Conservation (phyloP, 35 echinoderm and acorn worm genomes). For the Diadema setosum region DNA sequence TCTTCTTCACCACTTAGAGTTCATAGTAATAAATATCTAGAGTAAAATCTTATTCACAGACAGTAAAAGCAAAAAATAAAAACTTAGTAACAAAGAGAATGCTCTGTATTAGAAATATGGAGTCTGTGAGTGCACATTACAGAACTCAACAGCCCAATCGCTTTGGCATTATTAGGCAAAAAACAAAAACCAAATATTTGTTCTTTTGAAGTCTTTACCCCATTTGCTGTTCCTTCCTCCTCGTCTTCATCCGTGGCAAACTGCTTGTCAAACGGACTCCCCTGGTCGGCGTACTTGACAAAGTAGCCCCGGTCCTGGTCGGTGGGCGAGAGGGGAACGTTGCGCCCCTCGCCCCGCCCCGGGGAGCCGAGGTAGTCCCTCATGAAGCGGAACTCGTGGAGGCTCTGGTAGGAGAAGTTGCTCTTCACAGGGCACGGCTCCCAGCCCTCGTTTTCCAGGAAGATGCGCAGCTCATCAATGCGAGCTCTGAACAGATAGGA, state of each 20-base stretch:
- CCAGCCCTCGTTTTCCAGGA: constrained; percentile 98
- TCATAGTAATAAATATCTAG: no score
- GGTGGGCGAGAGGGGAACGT: constrained; percentile 1
- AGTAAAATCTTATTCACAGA: no score
- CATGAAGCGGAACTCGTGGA: constrained; percentile 89
- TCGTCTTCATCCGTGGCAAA: constrained; percentile 60
- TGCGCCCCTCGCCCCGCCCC: background rate
- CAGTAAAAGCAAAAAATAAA: no score
- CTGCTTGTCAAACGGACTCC: constrained; percentile 91
- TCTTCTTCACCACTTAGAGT: no score
- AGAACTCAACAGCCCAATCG: no score
- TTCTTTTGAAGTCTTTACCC: constrained; percentile 64
- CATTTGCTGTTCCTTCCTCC: constrained; percentile 61
- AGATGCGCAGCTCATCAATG: constrained; percentile 93
- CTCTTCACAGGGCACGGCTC: constrained; percentile 88
- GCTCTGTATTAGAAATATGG: no score
- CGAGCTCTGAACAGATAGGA: constrained; percentile 74
- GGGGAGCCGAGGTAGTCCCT: background rate
- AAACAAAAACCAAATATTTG: no score
- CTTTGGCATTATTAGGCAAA: no score
- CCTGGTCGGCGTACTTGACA: constrained; percentile 56
- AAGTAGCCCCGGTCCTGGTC: constrained; percentile 55
- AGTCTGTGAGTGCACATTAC: no score
- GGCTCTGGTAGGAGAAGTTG: constrained; percentile 76
- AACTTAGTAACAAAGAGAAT: no score